Evolutionary conservation across 2,113 vertebrate genomes (phyloP).

Genomic region (Loxodonta africana): DNA sequence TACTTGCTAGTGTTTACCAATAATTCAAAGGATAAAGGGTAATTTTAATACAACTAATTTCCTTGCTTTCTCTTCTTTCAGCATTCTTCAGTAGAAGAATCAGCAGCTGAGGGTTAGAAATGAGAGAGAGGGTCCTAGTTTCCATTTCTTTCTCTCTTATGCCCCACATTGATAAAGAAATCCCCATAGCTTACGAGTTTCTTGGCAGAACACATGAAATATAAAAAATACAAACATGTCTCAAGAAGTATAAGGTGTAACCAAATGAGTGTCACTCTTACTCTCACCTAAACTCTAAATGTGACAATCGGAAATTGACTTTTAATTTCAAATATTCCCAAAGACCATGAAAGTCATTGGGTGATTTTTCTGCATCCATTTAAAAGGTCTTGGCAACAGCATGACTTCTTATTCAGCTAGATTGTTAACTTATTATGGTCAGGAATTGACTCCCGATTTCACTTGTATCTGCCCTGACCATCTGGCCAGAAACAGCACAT

Average conservation of each 20-base stretch:
- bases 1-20: neutral
- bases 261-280: neutral
- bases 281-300: neutral
- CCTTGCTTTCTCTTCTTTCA: neutral
- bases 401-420: neutral
- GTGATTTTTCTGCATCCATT: neutral
- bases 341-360: neutral
- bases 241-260: neutral
- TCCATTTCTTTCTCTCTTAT: neutral
- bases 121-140: neutral
- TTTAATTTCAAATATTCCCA: neutral
- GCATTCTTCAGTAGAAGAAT: neutral
- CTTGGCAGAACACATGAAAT: neutral
- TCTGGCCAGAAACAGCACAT: neutral
- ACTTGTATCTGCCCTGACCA: neutral
- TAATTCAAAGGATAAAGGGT: neutral
- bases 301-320: neutral
- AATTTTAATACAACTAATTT: neutral
- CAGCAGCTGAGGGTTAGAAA: neutral
- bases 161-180: neutral
- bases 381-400: neutral
- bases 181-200: neutral
- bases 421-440: neutral
- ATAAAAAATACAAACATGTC: neutral
- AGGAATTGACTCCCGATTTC: neutral